A percentile compares a stretch with the other conserved stretches of the same genome.
Conservation (phyloP, 2,113 vertebrate species). For the Ailurus styani region DNA sequence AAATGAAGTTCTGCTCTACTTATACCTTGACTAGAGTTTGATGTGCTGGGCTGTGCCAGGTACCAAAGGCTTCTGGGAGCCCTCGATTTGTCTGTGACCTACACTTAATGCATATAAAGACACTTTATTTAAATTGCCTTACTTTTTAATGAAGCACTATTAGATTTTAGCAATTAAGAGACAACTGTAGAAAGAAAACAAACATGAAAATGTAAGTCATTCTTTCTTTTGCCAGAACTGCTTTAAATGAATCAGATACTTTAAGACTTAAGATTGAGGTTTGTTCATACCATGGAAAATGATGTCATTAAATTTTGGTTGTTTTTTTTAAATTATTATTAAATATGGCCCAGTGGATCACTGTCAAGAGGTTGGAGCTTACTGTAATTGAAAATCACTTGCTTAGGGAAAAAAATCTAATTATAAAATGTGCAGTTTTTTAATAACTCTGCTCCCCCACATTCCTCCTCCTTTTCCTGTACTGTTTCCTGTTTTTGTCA, state of each 20-base stretch:
- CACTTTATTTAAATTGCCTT: conserved; percentile 81
- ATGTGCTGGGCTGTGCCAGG: conserved; percentile 82
- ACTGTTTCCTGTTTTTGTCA: conserved; percentile 87
- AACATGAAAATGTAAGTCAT: conserved; percentile 71
- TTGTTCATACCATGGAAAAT: conserved; percentile 58
- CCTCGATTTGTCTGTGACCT: conserved; percentile 79
- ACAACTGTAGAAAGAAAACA: conserved; percentile 71
- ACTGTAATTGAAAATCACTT: conserved; percentile 83
- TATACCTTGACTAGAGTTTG: conserved; percentile 83
- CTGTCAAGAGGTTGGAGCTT: conserved; percentile 73
- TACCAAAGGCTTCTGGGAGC: conserved; percentile 82
- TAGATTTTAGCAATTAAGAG: conserved; percentile 74
- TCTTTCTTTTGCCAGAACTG: conserved; percentile 42
- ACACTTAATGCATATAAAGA: conserved; percentile 76
- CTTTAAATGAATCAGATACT: conserved; percentile 58
- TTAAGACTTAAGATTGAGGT: conserved; percentile 62
- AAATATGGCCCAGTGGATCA: conserved; percentile 57
- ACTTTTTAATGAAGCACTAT: conserved; percentile 68
- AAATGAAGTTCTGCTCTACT: conserved; percentile 87
- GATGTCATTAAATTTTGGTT: background rate
- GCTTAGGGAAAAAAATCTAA: conserved; percentile 78
- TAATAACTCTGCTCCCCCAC: conserved; percentile 48
- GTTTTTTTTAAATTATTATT: background rate
- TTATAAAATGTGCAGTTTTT: conserved; percentile 76
- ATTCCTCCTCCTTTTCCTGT: conserved; percentile 77